Percentiles rank a stretch among this genome's conserved stretches.
These are phyloP conservation scores for Drosophila nebulosa DNA, from an alignment of 1,140 invertebrate genomes.

Conservation along the genomic window DNA sequence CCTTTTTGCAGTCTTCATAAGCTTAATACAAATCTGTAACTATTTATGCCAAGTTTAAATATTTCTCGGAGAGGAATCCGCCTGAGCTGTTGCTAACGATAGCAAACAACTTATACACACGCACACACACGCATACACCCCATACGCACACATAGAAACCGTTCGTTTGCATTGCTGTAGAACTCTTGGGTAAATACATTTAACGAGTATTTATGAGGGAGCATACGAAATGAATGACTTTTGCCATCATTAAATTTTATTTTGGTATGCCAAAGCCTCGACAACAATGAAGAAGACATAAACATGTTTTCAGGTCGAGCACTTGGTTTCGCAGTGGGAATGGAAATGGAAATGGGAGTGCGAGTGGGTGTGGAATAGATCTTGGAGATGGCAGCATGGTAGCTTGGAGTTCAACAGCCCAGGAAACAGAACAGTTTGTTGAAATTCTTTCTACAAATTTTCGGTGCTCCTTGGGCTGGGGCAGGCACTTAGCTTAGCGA, in stretches of 20 bases:
- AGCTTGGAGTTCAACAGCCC: conserved; percentile 44
- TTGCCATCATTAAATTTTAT: conserved; percentile 71
- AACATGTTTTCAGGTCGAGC: conserved; percentile 64
- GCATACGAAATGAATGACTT: conserved; percentile 73
- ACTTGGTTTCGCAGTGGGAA: conserved; percentile 6
- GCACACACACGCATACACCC: neutral
- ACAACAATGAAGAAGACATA: conserved; percentile 56
- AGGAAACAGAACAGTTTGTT: neutral
- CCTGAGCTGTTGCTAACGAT: conserved; percentile 25
- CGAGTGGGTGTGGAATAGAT: neutral
- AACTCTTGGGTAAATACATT: conserved; percentile 67
- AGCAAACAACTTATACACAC: conserved; percentile 9
- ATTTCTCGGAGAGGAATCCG: conserved; percentile 37
- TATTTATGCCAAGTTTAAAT: conserved; percentile 44
- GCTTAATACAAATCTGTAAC: neutral
- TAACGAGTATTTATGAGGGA: conserved; percentile 70
- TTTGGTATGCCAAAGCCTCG: conserved; percentile 36
- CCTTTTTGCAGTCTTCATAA: neutral
- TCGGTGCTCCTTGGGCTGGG: conserved; percentile 22
- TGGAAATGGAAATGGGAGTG: no score
- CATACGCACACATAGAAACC: conserved; percentile 18
- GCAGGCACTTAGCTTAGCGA: conserved; percentile 57
- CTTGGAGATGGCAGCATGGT: neutral
- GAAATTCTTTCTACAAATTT: conserved; percentile 39
- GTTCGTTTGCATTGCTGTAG: conserved; percentile 49